A percentile compares a stretch with the other conserved stretches of the same genome.
Conservation (phyloP, 2,888 invertebrate species). For the Aporophyla nigra region DNA sequence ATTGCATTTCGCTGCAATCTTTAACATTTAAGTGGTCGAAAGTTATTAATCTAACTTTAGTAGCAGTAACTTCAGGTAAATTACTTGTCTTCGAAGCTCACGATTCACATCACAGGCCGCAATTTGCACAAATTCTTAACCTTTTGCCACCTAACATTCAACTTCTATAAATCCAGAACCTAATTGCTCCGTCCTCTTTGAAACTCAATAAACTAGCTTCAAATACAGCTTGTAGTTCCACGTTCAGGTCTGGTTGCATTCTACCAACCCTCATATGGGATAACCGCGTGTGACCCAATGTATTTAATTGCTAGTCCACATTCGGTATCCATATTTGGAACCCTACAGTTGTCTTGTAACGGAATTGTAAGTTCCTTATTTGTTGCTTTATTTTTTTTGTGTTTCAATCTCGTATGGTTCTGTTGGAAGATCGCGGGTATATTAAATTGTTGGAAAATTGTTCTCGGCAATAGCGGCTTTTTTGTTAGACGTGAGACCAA, state of each 20-base stretch:
- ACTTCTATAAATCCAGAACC: slow-evolving; percentile 46
- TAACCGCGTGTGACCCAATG: slow-evolving; percentile 63
- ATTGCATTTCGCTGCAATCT: background rate
- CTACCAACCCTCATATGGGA: slow-evolving; percentile 53
- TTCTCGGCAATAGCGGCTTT: slow-evolving; percentile 21
- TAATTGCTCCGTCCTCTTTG: slow-evolving; percentile 52
- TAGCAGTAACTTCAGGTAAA: background rate
- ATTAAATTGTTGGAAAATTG: slow-evolving; percentile 44
- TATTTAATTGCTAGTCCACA: slow-evolving; percentile 64
- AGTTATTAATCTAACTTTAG: slow-evolving; percentile 9
- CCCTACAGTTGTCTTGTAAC: slow-evolving; percentile 59
- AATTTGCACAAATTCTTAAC: slow-evolving; percentile 46
- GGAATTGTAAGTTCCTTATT: slow-evolving; percentile 60
- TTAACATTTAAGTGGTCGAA: slow-evolving; percentile 18
- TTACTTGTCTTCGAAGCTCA: slow-evolving; percentile 27
- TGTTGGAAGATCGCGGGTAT: slow-evolving; percentile 3
- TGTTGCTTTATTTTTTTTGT: slow-evolving; percentile 46
- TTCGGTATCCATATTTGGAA: slow-evolving; percentile 58
- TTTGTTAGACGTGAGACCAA: slow-evolving; percentile 14
- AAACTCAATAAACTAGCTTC: slow-evolving; percentile 42
- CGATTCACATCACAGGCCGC: slow-evolving; percentile 17
- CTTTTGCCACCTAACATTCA: slow-evolving; percentile 33
- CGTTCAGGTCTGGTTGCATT: slow-evolving; percentile 43
- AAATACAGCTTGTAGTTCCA: slow-evolving; percentile 18
- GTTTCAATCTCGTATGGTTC: slow-evolving; percentile 20